Conservation (phyloP, 2,888 invertebrate species). For the Lutraria lutraria region DNA sequence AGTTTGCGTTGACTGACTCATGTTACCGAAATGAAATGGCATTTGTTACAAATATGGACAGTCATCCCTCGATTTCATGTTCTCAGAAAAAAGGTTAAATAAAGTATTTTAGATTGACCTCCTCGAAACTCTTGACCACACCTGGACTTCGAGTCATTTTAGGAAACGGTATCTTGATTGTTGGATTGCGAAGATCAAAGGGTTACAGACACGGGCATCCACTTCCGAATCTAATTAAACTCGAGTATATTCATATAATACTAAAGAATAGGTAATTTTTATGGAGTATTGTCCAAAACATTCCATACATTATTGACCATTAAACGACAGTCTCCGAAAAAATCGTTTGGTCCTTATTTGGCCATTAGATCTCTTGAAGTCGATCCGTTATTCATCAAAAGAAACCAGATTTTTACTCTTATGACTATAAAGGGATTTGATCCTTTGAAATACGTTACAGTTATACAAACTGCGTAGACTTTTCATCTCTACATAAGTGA, state of each 20-base stretch:
- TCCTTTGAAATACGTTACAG: constrained; percentile 38
- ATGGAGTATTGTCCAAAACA: constrained; percentile 29
- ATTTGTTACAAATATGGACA: no score
- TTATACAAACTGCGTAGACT: constrained; percentile 48
- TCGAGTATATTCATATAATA: constrained; percentile 32
- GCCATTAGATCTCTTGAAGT: not conserved
- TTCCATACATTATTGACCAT: constrained; percentile 50
- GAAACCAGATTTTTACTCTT: constrained; percentile 9
- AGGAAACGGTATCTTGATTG: not conserved
- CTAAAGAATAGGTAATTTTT: constrained; percentile 22
- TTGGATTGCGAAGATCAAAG: constrained; percentile 14
- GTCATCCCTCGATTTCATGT: no score
- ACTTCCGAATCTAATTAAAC: constrained; percentile 32
- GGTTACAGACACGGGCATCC: constrained; percentile 37
- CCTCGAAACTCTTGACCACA: not conserved
- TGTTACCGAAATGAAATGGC: no score
- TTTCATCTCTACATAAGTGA: not conserved
- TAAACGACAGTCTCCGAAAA: constrained; percentile 31
- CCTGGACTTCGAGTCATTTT: not conserved
- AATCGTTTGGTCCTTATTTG: constrained; percentile 21
- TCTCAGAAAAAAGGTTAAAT: not conserved
- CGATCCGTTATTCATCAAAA: constrained; percentile 26
- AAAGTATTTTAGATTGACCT: not conserved
- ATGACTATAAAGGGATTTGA: constrained; percentile 1
- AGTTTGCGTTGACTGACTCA: no score